Conservation (phyloP, 2,888 invertebrate genomes). For the Gryllus longicercus region DNA sequence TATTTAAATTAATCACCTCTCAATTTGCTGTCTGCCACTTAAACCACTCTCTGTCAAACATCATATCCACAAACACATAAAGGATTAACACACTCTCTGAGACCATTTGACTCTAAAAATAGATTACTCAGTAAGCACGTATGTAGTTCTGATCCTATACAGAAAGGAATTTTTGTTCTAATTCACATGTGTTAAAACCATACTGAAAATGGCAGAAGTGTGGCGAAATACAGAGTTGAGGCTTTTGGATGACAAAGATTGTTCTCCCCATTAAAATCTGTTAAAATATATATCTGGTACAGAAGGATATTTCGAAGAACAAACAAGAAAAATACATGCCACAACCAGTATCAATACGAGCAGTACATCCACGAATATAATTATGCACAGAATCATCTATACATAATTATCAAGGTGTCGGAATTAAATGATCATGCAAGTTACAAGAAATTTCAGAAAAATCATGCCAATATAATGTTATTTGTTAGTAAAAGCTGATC, state of each 20-base stretch:
- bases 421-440: not conserved
- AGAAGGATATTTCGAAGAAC: not conserved
- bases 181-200: not conserved
- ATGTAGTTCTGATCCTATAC: no score
- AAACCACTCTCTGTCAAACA: no score
- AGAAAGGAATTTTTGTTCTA: no score
- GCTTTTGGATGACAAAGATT: not conserved
- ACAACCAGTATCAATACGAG: not conserved
- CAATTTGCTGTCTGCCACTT: no score
- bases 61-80: no score
- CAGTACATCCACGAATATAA: not conserved
- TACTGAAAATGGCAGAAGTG: not conserved
- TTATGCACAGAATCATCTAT: not conserved
- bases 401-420: not conserved
- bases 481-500: not conserved
- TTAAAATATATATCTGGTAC: not conserved
- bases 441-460: not conserved
- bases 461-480: not conserved
- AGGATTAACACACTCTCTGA: no score
- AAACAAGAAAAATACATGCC: not conserved
- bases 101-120: no score
- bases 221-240: not conserved
- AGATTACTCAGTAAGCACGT: no score
- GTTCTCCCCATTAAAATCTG: not conserved
- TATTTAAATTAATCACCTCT: no score